phyloP scores from a whole-genome alignment of 2,113 vertebrate species.

The Corythaeola cristata region DNA sequence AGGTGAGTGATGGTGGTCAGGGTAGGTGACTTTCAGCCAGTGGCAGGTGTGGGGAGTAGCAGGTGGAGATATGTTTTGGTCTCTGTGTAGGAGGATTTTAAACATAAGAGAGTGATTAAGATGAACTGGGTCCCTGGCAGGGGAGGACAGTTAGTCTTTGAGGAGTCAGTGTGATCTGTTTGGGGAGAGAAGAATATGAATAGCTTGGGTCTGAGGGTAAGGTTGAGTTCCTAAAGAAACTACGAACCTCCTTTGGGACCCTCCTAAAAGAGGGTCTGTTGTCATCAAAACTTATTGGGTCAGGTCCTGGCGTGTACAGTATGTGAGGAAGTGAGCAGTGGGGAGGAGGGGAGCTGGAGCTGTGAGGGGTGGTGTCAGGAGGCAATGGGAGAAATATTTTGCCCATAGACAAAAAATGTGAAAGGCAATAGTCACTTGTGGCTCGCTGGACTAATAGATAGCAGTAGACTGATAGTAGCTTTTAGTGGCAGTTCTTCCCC shows the following conservation, averaged over 20 bases:
- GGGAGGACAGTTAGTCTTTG: not conserved
- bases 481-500: not conserved
- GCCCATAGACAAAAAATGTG: accelerated
- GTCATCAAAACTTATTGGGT: not conserved
- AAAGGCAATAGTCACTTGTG: not conserved
- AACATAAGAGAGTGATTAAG: not conserved
- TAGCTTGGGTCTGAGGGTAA: not conserved
- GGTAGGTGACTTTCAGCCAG: not conserved
- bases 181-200: not conserved
- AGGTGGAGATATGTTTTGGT: not conserved
- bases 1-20: not conserved
- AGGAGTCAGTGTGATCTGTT: not conserved
- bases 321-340: not conserved
- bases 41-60: not conserved
- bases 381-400: not conserved
- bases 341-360: not conserved
- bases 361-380: not conserved
- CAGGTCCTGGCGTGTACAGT: accelerated
- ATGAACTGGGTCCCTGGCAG: not conserved
- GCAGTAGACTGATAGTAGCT: not conserved
- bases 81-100: not conserved
- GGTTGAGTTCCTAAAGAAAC: not conserved
- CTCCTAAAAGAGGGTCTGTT: not conserved
- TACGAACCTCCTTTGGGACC: no score
- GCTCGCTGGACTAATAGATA: not conserved